A percentile compares a stretch with the other conserved stretches of the same genome.
Evolutionary conservation across 2,113 vertebrate species (phyloP).

Genomic region (Hyla sarda): DNA sequence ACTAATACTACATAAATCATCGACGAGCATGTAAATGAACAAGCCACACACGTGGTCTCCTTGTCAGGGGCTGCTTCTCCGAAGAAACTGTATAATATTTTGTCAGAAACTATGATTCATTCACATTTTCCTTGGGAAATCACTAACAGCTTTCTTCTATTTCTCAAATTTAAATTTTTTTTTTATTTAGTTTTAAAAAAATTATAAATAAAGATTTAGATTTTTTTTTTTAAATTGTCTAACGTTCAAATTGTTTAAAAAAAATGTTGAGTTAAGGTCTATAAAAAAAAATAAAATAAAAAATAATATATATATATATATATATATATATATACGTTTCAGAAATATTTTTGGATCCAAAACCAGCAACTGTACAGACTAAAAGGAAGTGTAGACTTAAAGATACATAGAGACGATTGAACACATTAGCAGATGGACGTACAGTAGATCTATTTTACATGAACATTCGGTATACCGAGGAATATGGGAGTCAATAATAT

Average conservation of each 20-base stretch:
- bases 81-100: conserved; percentile 27
- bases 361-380: neutral
- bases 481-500: conserved; percentile 1
- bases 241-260: neutral
- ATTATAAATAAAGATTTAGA: neutral
- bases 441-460: neutral
- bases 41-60: conserved; percentile 54
- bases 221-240: too few species aligned
- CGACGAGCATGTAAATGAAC: conserved; percentile 17
- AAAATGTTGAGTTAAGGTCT: neutral
- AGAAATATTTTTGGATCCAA: too few species aligned
- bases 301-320: too few species aligned
- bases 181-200: too few species aligned
- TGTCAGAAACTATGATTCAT: conserved; percentile 27
- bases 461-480: neutral
- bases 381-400: neutral
- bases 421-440: conserved; percentile 20
- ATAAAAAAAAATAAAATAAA: neutral
- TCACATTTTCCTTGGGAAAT: neutral
- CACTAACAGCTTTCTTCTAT: neutral
- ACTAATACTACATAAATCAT: conserved; percentile 58
- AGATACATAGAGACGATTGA: neutral
- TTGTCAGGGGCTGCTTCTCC: conserved; percentile 33
- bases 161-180: neutral
- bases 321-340: too few species aligned